phyloP scores from a whole-genome alignment of 2,888 invertebrate genomes.

The Brachypalpus laphriformis region DNA sequence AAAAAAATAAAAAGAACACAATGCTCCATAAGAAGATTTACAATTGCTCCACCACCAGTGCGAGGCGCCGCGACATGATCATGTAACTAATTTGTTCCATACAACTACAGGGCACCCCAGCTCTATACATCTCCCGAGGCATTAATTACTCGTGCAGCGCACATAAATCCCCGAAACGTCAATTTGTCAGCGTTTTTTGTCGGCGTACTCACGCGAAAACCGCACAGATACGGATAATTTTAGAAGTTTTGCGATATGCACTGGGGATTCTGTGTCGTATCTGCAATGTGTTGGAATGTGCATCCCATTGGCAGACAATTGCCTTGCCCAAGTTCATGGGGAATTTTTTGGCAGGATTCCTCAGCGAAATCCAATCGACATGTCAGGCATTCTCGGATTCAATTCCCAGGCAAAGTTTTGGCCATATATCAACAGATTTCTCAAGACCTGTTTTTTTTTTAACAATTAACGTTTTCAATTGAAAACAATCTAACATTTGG shows the following conservation, averaged over 20 bases:
- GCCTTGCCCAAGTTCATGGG: too few relatives aligned
- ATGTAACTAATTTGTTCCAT: slow-evolving; percentile 71
- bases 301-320: slow-evolving; percentile 28
- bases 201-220: not conserved
- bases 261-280: not conserved
- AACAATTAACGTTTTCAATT: slow-evolving; percentile 37
- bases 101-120: slow-evolving; percentile 53
- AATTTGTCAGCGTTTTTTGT: slow-evolving; percentile 64
- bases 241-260: slow-evolving; percentile 31
- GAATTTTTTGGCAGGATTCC: slow-evolving; percentile 13
- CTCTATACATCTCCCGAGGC: slow-evolving; percentile 66
- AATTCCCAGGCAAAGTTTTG: not conserved
- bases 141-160: slow-evolving; percentile 69
- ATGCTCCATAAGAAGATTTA: slow-evolving; percentile 35
- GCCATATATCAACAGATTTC: slow-evolving; percentile 25
- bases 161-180: slow-evolving; percentile 72
- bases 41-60: slow-evolving; percentile 49
- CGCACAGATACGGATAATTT: slow-evolving; percentile 33
- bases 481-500: slow-evolving; percentile 37
- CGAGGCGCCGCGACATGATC: slow-evolving; percentile 65
- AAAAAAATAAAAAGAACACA: not conserved
- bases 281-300: slow-evolving; percentile 11
- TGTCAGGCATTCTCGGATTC: slow-evolving; percentile 9
- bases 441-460: slow-evolving; percentile 10
- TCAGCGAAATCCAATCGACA: slow-evolving; percentile 5